phyloP scores from a whole-genome alignment of 2,888 invertebrate species.

The Melanophora roralis region DNA sequence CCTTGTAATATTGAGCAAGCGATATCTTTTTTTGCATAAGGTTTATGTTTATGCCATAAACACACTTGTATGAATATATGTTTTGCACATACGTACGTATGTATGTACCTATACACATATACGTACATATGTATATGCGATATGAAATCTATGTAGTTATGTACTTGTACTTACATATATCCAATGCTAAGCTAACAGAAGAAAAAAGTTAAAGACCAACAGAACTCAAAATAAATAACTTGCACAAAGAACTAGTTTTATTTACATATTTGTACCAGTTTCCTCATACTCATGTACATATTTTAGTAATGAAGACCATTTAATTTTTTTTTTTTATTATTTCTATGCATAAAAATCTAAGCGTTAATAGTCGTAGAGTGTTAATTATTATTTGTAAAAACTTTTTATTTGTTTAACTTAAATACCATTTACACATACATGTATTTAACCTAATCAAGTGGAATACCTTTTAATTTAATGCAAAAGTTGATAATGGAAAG shows the following conservation, averaged over 20 bases:
- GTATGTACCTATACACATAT: neutral
- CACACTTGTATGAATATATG: neutral
- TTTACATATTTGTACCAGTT: slow-evolving; percentile 49
- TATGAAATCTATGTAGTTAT: neutral
- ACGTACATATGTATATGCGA: neutral
- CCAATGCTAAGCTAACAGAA: neutral
- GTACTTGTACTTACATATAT: too few species aligned
- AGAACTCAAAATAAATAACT: slow-evolving; percentile 26
- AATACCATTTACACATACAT: too few species aligned
- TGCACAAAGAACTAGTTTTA: slow-evolving; percentile 52
- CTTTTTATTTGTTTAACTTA: too few species aligned
- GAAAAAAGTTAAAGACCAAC: slow-evolving; percentile 32
- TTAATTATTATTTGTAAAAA: too few species aligned
- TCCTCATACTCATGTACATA: neutral
- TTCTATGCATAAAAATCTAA: neutral
- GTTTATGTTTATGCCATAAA: too few species aligned
- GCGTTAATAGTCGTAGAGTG: too few species aligned
- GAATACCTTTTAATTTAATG: too few species aligned
- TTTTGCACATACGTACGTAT: neutral
- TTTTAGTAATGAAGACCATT: slow-evolving; percentile 14
- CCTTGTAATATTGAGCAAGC: too few species aligned
- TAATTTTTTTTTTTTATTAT: neutral
- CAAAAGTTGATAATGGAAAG: too few species aligned
- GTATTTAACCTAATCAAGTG: too few species aligned
- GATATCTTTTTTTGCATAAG: too few species aligned